A percentile compares a stretch with the other conserved stretches of the same genome.
Evolutionary conservation across 2,797 vertebrate genomes (phyloP).

Genomic region (Leptatherina wallacei): DNA sequence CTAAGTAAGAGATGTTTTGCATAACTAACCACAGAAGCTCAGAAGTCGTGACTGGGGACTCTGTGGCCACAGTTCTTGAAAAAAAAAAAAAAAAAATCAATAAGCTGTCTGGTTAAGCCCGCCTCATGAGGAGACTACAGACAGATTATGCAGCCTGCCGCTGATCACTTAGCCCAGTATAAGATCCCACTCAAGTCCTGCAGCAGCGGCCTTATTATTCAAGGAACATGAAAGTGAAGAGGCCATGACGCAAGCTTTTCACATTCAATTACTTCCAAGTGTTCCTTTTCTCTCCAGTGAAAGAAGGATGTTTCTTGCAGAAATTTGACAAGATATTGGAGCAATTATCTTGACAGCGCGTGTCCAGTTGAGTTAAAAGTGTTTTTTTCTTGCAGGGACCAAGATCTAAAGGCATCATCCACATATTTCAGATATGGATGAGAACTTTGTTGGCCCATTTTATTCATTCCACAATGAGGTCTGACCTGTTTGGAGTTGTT

Average conservation of each 20-base stretch:
- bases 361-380: background rate
- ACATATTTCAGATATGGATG: background rate
- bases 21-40: conserved; percentile 65
- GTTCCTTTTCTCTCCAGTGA: conserved; percentile 52
- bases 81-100: conserved; percentile 63
- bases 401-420: background rate
- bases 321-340: background rate
- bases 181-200: conserved; percentile 71
- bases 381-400: background rate
- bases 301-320: conserved; percentile 15
- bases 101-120: conserved; percentile 69
- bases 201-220: conserved; percentile 67
- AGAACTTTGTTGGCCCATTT: background rate
- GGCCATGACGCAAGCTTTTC: conserved; percentile 73
- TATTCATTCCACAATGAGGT: too few species aligned
- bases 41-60: conserved; percentile 76
- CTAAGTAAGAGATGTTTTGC: conserved; percentile 45
- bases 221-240: conserved; percentile 72
- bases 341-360: background rate
- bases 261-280: conserved; percentile 77
- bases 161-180: conserved; percentile 80
- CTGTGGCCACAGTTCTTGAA: conserved; percentile 69
- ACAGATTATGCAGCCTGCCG: conserved; percentile 78
- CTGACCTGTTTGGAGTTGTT: too few species aligned
- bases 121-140: conserved; percentile 72